Conservation (phyloP, 2,888 invertebrate species). For the Ochlodes sylvanus region DNA sequence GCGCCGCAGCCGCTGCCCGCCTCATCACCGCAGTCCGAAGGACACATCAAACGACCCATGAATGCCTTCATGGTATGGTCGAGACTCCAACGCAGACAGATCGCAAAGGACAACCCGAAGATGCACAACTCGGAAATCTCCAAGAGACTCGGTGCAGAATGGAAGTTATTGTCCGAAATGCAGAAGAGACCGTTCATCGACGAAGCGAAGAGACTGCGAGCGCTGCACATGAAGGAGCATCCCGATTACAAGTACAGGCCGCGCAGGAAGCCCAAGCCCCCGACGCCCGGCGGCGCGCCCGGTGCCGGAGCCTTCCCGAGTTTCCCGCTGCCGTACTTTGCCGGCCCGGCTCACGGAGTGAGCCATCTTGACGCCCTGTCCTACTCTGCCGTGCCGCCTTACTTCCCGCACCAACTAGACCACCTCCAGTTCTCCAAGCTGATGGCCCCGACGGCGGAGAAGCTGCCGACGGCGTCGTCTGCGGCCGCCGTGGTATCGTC, state of each 20-base stretch:
- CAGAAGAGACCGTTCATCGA: conserved; percentile 98
- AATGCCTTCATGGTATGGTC: conserved; percentile 99
- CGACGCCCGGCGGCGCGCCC: conserved; percentile 80
- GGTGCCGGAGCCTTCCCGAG: conserved; percentile 86
- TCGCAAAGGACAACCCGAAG: conserved; percentile 97
- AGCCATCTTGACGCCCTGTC: conserved; percentile 86
- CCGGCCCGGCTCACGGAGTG: conserved; percentile 85
- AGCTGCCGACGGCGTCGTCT: conserved; percentile 75
- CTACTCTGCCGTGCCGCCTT: conserved; percentile 88
- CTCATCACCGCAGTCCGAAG: conserved; percentile 84
- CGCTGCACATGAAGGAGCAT: conserved; percentile 95
- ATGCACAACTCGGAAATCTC: conserved; percentile 97
- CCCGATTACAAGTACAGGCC: conserved; percentile 96
- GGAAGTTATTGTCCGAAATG: conserved; percentile 94
- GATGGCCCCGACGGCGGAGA: conserved; percentile 79
- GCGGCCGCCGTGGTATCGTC: conserved; percentile 87
- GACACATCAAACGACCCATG: conserved; percentile 98
- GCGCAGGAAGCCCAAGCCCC: conserved; percentile 92
- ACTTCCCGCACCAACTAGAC: conserved; percentile 91
- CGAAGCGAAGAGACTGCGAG: conserved; percentile 95
- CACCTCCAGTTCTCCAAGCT: conserved; percentile 87
- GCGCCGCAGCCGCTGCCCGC: conserved; percentile 76
- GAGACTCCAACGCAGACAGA: conserved; percentile 94
- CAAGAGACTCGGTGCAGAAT: conserved; percentile 95
- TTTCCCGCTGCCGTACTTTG: conserved; percentile 87